Evolutionary conservation across 2,113 vertebrate species (phyloP), one percentile per base, ranked within the genome.

Genomic region (Oxyruncus cristatus): DNA sequence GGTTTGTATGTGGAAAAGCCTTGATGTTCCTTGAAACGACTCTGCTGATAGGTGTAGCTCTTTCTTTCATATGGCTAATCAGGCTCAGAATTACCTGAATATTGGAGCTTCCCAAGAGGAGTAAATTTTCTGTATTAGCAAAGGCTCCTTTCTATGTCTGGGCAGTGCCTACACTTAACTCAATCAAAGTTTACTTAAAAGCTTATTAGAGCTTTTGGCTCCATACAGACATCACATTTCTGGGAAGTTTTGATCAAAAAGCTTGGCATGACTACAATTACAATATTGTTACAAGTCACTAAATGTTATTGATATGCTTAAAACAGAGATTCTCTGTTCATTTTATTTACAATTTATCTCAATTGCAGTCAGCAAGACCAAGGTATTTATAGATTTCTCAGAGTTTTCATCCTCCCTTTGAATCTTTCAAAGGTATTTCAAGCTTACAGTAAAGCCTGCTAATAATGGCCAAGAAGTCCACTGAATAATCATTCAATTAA

Each of bases 171-270:
- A 63, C 76, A 23, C 72, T 71, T 93, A 93, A 95, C 89, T 52
- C 91, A 95, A 97, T 95, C 86, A 56, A 89, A 95, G 90, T 92
- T 95, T 91, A 92, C 76, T 91, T 91, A 95, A 93, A 90, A 89
- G 80, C 91, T 71, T 86, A 59, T 93, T 91, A 92, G 28, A 91
- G 27, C 61, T 77, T 92, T 90, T 93, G 94, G 88, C 86, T 93
- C 77, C 44, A 47, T 8, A 50, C 4, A 59, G 75, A 77, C 72
- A 77, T 77, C 65, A 89, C 65, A 91, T 89, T 97, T 97, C 92
- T 95, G 94, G 95, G 95, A 96, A 96, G 35, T 92, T 96, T 89
- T 91, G 89, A 93, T 92, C 72, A 87, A 93, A 92, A 95, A 84
- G 12, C 55, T 74, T 95, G 92, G 94, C 94, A 33, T 13, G 50